Base-by-base conservation (phyloP, 2,113 vertebrate species). In the Struthio camelus region DNA sequence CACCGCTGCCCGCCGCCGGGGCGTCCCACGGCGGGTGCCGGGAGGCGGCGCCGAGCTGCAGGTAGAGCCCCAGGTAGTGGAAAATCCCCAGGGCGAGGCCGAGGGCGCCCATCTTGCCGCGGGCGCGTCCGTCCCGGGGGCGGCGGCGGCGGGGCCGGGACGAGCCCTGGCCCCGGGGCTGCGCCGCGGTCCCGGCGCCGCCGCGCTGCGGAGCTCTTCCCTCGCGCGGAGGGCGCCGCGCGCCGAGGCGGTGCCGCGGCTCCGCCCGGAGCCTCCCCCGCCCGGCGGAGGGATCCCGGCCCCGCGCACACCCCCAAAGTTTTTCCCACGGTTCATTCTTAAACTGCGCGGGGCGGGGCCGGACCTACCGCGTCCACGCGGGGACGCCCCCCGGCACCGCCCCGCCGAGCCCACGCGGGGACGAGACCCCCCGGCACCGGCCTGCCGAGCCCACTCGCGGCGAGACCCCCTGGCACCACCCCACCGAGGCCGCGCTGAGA, bases 11-110 rank as follows among this genome's bases (percentile, higher is more conserved):
- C 89, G 98, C 97, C 91, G 98, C 87, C 85, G 97, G 98, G 91
- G 98, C 98, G 93, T 98, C 98, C 98, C 98, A 98, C 89, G 98
- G 98, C 50, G 94, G 97, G 93, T 98, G 98, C 76, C 95, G 97
- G 87, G 98, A 97, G 97, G 98, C 98, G 54, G 98, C 97, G 95
- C 98, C 98, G 97, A 99, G 98, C 98, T 99, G 99, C 96, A 99
- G 90, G 97, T 98, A 99, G 98, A 99, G 98, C 98, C 98, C 99
- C 96, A 98, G 97, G 96, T 97, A 99, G 93, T 99, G 99, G 95
- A 99, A 97, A 94, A 99, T 97, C 97, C 98, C 97, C 94, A 98
- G 94, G 75, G 98, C 96, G 97, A 98, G 97, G 92, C 97, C 98
- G 94, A 99, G 98, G 96, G 97, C 98, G 94, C 98, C 98, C 98